Evolutionary conservation across 2,113 vertebrate species (phyloP), one percentile per base, ranked within the genome.

Genomic region (Hippocampus zosterae): DNA sequence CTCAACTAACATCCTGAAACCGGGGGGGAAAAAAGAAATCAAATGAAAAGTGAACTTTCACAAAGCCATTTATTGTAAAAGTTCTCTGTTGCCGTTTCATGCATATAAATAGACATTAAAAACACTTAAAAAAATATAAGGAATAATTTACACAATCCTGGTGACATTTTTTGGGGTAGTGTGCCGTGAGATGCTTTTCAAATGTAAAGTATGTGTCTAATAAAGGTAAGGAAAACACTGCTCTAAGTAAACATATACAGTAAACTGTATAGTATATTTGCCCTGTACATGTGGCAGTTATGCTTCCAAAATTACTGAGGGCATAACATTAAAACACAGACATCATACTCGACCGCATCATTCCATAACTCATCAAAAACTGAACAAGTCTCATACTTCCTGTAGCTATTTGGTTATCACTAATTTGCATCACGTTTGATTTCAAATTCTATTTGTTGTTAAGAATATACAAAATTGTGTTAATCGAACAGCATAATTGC

Each of bases 211-310:
- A 48, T 18, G 46, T 48, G 15, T 6, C 16, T 18, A 18, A 48
- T 48, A 16, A 55, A 55, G n/a, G 52, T 55, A 23, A n/a, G 52
- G 52, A 23, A 55, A 55, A 55, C 11, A 25, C 53, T 25, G 25
- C 25, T 75, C 72, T 74, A 75, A 77, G 80, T 82, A 80, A 79
- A 86, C 89, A 88, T 74, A 85, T 84, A 88, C 73, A 67, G 33
- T 6, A 37, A 6, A 33, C 29, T 33, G 29, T 33, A 37, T 37
- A 5, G 18, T 85, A 76, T 84, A 78, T 84, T 80, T 74, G 82
- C 71, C 87, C 73, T 91, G 91, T 79, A 85, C 73, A 87, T 84
- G 88, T 91, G 90, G 86, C 61, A 60, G 68, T 42, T 68, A 57
- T 72, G 73, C 67, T 67, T 74, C 64, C 67, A 76, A 68, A 71